phyloP scores from a whole-genome alignment of 2,797 vertebrate species.

The Trematomus bernacchii region DNA sequence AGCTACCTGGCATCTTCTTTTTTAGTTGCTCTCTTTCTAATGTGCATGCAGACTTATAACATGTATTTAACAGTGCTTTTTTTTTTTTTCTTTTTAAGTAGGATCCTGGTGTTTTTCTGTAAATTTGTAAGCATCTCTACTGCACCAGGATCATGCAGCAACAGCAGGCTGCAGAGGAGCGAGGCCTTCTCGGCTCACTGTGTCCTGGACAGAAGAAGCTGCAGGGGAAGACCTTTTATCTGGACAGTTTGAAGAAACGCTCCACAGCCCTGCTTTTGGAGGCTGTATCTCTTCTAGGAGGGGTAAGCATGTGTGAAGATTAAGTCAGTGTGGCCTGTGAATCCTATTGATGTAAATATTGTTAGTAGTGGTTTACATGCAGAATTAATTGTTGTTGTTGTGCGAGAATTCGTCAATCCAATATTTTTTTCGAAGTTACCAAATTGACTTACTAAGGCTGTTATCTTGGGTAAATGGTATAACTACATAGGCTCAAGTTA shows the following conservation, averaged over 20 bases:
- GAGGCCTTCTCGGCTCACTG: conserved; percentile 65
- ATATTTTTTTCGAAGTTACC: no score
- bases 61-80: neutral
- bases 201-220: conserved; percentile 78
- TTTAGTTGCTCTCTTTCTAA: neutral
- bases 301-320: conserved; percentile 80
- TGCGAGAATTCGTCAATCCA: no score
- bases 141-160: conserved; percentile 64
- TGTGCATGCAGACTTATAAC: neutral
- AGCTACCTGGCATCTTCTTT: neutral
- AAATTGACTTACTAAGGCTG: no score
- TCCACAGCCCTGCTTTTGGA: conserved; percentile 80
- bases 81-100: neutral
- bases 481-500: neutral
- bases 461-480: no score
- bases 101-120: conserved; percentile 38
- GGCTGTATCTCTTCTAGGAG: conserved; percentile 85
- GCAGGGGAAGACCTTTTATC: conserved; percentile 89
- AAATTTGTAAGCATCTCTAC: conserved; percentile 11
- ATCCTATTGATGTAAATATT: neutral
- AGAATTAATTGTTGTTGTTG: neutral
- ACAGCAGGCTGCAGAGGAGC: conserved; percentile 46
- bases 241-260: conserved; percentile 88
- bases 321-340: neutral
- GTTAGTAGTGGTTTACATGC: no score